Percentiles rank a stretch among this genome's conserved stretches.
Conservation (phyloP, 2,797 vertebrate genomes). For the Fratercula arctica region DNA sequence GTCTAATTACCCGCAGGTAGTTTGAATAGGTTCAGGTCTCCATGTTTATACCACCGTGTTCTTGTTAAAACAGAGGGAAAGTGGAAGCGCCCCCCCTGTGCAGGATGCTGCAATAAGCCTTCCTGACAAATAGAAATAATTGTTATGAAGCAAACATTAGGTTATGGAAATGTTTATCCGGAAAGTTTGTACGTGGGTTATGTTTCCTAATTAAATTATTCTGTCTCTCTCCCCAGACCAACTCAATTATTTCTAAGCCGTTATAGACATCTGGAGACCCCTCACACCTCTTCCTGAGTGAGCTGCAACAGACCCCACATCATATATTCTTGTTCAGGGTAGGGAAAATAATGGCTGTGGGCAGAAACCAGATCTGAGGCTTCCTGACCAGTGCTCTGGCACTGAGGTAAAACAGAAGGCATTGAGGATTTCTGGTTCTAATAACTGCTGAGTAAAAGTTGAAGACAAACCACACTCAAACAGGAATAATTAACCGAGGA, state of each 20-base stretch:
- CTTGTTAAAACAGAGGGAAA: not conserved
- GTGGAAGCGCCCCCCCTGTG: not conserved
- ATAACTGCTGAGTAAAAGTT: conserved; percentile 52
- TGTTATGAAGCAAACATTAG: not conserved
- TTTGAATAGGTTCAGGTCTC: not conserved
- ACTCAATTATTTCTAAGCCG: conserved; percentile 32
- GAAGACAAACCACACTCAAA: conserved; percentile 41
- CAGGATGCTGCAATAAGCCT: not conserved
- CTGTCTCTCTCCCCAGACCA: not conserved
- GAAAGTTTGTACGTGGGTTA: conserved; percentile 26
- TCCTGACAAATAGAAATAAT: conserved; percentile 17
- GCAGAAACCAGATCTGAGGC: conserved; percentile 29
- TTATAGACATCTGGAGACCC: conserved; percentile 41
- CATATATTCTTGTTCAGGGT: conserved; percentile 17
- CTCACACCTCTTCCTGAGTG: conserved; percentile 35
- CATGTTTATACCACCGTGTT: not conserved
- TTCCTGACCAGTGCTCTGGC: not conserved
- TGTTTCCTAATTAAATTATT: conserved; percentile 32
- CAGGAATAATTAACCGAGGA: conserved; percentile 44
- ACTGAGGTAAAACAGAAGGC: conserved; percentile 55
- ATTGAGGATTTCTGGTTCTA: conserved; percentile 58
- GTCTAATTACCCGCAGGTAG: not conserved
- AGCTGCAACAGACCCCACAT: conserved; percentile 5
- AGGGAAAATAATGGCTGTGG: conserved; percentile 33
- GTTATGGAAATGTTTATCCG: not conserved